Percentiles rank a stretch among this genome's conserved stretches.
Conservation (phyloP, 2,888 invertebrate genomes). For the Phengaris alcon region DNA sequence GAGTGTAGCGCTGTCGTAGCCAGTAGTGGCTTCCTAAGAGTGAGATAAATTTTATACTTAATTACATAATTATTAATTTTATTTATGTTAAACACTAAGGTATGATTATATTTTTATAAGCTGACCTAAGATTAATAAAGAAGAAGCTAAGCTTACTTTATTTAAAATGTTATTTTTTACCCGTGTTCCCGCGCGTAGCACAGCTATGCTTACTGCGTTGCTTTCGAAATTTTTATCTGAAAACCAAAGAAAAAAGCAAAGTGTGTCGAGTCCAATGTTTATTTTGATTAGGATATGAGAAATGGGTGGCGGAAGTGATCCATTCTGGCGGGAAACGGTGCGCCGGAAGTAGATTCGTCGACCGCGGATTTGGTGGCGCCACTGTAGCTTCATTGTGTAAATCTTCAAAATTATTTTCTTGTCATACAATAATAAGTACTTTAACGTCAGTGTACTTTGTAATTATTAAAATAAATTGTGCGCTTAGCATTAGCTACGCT, state of each 20-base stretch:
- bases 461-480: too few species aligned
- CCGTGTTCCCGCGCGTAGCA: neutral
- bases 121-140: too few species aligned
- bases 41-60: neutral
- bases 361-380: constrained; percentile 76
- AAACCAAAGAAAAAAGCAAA: neutral
- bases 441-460: too few species aligned
- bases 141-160: too few species aligned
- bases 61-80: too few species aligned
- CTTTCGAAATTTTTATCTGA: too few species aligned
- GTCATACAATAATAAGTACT: too few species aligned
- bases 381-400: constrained; percentile 40
- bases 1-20: neutral
- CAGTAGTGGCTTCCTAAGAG: neutral
- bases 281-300: constrained; percentile 68
- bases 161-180: neutral
- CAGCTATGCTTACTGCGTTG: neutral
- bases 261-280: constrained; percentile 45
- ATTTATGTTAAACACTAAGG: too few species aligned
- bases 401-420: neutral
- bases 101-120: too few species aligned
- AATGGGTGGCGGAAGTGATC: constrained; percentile 77
- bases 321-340: constrained; percentile 76
- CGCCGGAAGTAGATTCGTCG: constrained; percentile 75
- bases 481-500: too few species aligned